Evolutionary conservation across 2,797 vertebrate species (phyloP), one percentile per base, ranked within the genome.

Genomic region (Sebastes kiyomatsui): DNA sequence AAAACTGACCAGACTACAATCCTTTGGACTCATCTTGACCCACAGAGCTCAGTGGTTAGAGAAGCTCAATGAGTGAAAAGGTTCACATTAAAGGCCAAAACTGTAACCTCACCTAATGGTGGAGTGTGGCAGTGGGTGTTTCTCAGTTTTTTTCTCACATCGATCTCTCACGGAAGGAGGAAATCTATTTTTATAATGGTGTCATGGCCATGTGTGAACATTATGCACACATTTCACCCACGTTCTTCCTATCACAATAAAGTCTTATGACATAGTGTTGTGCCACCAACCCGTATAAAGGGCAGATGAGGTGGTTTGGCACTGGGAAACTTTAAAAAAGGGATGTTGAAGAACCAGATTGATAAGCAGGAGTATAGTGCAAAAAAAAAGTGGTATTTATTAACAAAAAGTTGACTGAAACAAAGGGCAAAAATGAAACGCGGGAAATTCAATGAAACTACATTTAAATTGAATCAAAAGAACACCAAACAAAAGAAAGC

Each of bases 131-230:
- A 1, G 23, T 46, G 4, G 4, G 14, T 56, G 65, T 25, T 75
- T 4, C 16, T 54, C 14, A 2, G 59, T 49, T 52, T 60, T 72
- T 72, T 11, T 56, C n/a, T 77, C 9, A 69, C 12, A 65, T 54
- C 1, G 2, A 55, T 54, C 6, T 32, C 52, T 33, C 3, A 49
- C 1, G 18, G 2, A 22, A 7, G 9, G 20, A 83, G 66, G 82
- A 87, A 72, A 67, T 72, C 71, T 77, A 77, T 72, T 85, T 85
- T 67, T 72, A 67, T 9, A 68, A n/a, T 3, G 4, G 61, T n/a
- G 11, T 25, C 22, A 46, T 20, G 22, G 30, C 49, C 27, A 6
- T 54, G 11, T 27, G 33, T 65, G 30, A 67, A 72, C 23, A n/a
- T 71, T 14, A 0, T 18, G 16, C 23, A 3, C 14, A 33, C 33